Conservation (phyloP, 2,888 invertebrate species). For the Plagodis dolabraria region DNA sequence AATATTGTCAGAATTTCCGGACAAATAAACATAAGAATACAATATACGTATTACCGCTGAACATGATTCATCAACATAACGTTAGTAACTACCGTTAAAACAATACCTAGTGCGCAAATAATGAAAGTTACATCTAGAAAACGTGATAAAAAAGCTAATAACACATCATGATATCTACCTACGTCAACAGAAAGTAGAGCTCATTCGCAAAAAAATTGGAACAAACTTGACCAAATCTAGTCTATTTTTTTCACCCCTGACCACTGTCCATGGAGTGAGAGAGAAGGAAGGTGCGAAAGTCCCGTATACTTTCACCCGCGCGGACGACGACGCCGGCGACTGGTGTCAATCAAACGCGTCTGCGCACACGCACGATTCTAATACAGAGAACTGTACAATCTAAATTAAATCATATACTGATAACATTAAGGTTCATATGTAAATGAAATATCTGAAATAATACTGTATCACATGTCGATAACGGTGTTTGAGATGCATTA, state of each 20-base stretch:
- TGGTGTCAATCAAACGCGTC: conserved; percentile 43
- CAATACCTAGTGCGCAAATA: not conserved
- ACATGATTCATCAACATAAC: not conserved
- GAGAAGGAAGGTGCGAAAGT: conserved; percentile 44
- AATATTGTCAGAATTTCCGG: no score
- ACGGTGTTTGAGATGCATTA: conserved; percentile 37
- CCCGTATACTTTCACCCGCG: conserved; percentile 61
- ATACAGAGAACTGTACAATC: not conserved
- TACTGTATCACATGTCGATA: conserved; percentile 11
- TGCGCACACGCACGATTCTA: conserved; percentile 27
- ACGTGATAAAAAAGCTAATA: conserved; percentile 2
- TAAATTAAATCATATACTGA: not conserved
- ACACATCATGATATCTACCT: conserved; percentile 9
- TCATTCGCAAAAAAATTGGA: conserved; percentile 34
- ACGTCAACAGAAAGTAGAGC: conserved; percentile 14
- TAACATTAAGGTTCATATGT: not conserved
- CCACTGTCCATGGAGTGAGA: conserved; percentile 31
- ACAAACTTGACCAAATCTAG: conserved; percentile 31
- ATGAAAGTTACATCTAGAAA: conserved; percentile 9
- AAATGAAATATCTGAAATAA: not conserved
- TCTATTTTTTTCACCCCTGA: conserved; percentile 39
- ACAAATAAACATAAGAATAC: no score
- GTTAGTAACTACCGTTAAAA: conserved; percentile 1
- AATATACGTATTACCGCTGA: not conserved
- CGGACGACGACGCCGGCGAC: conserved; percentile 21